Percentiles rank a stretch among this genome's conserved stretches.
Conservation (phyloP, 2,888 invertebrate species). For the Torymus texanus region DNA sequence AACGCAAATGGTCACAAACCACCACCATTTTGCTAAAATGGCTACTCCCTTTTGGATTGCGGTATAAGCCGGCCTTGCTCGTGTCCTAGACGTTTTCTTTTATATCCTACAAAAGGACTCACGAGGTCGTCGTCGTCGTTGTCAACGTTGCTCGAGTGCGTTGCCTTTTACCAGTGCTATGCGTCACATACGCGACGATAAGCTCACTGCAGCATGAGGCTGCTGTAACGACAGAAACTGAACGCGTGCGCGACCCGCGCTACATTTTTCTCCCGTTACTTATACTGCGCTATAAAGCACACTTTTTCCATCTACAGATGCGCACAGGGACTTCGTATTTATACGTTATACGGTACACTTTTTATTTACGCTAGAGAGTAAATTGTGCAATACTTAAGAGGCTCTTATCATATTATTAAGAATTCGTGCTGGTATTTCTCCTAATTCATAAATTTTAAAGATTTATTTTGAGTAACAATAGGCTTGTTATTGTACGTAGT, state of each 20-base stretch:
- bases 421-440: too few relatives aligned
- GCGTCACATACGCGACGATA: background rate
- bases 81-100: conserved; percentile 11
- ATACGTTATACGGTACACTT: background rate
- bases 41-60: too few relatives aligned
- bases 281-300: background rate
- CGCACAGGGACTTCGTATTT: background rate
- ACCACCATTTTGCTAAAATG: too few relatives aligned
- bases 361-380: background rate
- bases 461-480: too few relatives aligned
- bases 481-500: too few relatives aligned
- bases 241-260: conserved; percentile 18
- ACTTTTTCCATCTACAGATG: too few relatives aligned
- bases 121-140: background rate
- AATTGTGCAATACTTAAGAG: background rate
- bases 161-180: conserved; percentile 15
- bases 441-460: too few relatives aligned
- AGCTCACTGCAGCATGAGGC: too few relatives aligned
- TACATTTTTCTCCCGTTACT: conserved; percentile 36
- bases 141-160: too few relatives aligned
- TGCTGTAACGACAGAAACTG: conserved; percentile 1
- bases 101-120: conserved; percentile 25
- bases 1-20: too few relatives aligned
- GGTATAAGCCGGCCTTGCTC: conserved; percentile 24
- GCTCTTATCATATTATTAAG: conserved; percentile 4